Base-by-base conservation (phyloP, 1,140 invertebrate species). In the Choristoneura fumiferana region DNA sequence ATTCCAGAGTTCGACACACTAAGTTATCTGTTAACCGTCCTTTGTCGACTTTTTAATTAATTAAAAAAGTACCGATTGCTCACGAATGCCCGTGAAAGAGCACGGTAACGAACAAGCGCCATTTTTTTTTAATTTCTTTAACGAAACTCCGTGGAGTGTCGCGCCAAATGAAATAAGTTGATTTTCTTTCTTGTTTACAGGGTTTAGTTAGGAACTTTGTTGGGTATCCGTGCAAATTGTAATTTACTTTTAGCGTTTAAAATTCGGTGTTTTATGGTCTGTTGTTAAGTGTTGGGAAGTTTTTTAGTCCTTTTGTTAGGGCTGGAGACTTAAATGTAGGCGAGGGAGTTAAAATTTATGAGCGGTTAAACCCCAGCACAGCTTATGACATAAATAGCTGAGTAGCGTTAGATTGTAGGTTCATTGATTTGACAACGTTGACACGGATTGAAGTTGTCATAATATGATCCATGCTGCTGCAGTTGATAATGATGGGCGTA, bases 151-250 rank as follows among this genome's bases (percentile, higher is more conserved):
- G 40, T n/a, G 43, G 43, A 49, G 43, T 49, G 43, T 49, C 43
- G 43, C 14, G 43, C 43, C 18, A 49, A 49, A 49, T 49, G 43
- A 49, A 49, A 49, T 49, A 49, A 49, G 43, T 49, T 49, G 43
- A 45, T 49, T 49, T 43, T 49, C 43, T 49, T 49, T 49, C 43
- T 49, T 49, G 43, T 49, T 49, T 49, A 49, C 43, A 49, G 12
- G 43, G 18, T 49, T 49, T 14, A 17, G 39, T 40, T 37, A 12
- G 13, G 37, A 13, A 39, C 10, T 17, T 17, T 10, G 43, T 49
- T 49, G 43, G n/a, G 39, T 22, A 5, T 49, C 18, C 18, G 17
- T 45, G n/a, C 43, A 49, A 49, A 49, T 22, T 49, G 0, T 10
- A 12, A 29, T 49, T 49, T 49, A 49, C 18, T 15, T 12, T 22